Evolutionary conservation across 2,113 vertebrate species (phyloP), one percentile per base, ranked within the genome.

Genomic region (Cisticola juncidis): DNA sequence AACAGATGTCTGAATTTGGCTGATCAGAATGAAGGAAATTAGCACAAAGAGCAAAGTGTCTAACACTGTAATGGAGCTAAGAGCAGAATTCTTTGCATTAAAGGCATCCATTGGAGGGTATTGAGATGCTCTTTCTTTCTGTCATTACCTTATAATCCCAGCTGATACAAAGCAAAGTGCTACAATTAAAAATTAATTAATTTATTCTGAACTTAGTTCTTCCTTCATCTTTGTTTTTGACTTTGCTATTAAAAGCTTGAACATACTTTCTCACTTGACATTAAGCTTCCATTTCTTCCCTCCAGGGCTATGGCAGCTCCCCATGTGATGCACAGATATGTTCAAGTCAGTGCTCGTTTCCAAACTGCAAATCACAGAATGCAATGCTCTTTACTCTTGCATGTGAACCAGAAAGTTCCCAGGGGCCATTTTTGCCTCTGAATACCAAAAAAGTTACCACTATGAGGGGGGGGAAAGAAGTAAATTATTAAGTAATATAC

Each of bases 401-500:
- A 94, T 71, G 36, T 71, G 95, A 96, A 91, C 85, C 65, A 90
- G 71, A 51, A 94, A 57, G 50, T 14, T 96, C 64, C 81, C 50
- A 6, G 60, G 22, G 72, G 85, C 48, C 61, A 48, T 35, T 82
- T 96, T 73, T 86, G 28, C 51, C 26, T 58, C 3, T 40, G 54
- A 95, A 85, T 56, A 62, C 26, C 79, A 84, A 95, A 92, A 91
- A 92, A 87, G 16, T 87, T 89, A 83, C 24, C 57, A 54, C 38
- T 95, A 38, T 20, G 51, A 95, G 44, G 71, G 64, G 14, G 40
- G 57, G 92, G 89, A 62, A 22, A 19, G 78, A 76, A 83, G 62
- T 38, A 92, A 95, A 96, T 96, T 5, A 83, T 86, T 93, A 90
- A 92, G 72, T 96, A 93, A 92, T 47, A 92, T 74, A 45, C 26